Percentiles rank a stretch among this genome's conserved stretches.
Evolutionary conservation across 2,797 vertebrate genomes (phyloP).

Genomic region (Artibeus lituratus): DNA sequence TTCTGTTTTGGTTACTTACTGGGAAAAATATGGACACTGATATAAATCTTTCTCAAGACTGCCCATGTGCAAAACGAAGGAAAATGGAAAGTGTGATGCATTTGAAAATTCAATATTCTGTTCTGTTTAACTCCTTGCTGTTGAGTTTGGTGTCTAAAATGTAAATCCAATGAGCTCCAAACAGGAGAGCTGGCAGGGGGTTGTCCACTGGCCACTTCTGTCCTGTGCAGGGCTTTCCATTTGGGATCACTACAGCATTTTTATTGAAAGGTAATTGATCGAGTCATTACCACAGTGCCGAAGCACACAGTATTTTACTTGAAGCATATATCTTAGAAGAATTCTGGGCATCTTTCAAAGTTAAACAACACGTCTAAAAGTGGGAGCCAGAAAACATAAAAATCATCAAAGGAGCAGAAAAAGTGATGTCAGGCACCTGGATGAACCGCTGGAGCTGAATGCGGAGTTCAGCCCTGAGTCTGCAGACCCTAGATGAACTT

Average conservation of each 20-base stretch:
- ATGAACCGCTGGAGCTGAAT: not conserved
- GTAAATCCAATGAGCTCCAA: conserved; percentile 23
- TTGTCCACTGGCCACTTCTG: not conserved
- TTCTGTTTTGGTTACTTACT: not conserved
- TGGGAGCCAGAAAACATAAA: not conserved
- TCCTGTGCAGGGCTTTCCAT: not conserved
- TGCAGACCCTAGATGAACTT: not conserved
- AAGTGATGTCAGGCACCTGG: not conserved
- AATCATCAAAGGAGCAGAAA: not conserved
- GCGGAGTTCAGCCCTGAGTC: not conserved
- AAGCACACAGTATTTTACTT: conserved; percentile 15
- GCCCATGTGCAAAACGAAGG: not conserved
- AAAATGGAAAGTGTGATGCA: not conserved
- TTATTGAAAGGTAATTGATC: conserved; percentile 4
- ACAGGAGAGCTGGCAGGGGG: not conserved
- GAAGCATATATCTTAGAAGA: not conserved
- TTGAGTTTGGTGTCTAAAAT: not conserved
- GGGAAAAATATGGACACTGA: not conserved
- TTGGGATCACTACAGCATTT: not conserved
- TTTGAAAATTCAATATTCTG: not conserved
- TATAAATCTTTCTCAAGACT: not conserved
- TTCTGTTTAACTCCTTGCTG: not conserved
- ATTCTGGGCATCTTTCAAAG: conserved; percentile 2
- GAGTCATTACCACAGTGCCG: not conserved
- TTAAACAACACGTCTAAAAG: not conserved